These are phyloP conservation scores for Allobates femoralis DNA, from an alignment of 2,797 vertebrate genomes.

Conservation along the genomic window DNA sequence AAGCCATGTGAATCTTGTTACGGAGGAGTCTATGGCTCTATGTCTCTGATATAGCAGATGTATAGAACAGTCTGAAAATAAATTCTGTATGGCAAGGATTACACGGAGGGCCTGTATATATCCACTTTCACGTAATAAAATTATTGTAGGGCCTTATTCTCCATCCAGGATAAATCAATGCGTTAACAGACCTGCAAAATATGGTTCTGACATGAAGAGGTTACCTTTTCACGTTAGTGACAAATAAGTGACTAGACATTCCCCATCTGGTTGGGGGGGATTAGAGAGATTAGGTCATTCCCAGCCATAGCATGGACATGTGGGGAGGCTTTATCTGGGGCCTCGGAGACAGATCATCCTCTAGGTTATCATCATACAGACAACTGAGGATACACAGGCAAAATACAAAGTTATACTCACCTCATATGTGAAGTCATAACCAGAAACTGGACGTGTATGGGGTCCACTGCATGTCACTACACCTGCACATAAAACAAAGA, in stretches of 20 bases:
- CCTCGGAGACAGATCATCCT: slow-evolving; percentile 25
- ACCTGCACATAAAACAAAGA: slow-evolving; percentile 37
- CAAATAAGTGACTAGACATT: slow-evolving; percentile 44
- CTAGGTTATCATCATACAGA: neutral
- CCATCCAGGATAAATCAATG: neutral
- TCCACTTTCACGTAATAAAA: neutral
- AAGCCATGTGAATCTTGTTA: slow-evolving; percentile 37
- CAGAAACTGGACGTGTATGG: slow-evolving; percentile 23
- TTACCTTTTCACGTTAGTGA: slow-evolving; percentile 22
- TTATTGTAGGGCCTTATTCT: neutral
- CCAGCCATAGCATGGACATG: slow-evolving; percentile 7
- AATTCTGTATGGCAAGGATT: neutral
- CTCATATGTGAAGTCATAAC: slow-evolving; percentile 57
- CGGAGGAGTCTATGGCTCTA: neutral
- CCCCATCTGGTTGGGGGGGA: slow-evolving; percentile 52
- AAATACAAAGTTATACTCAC: slow-evolving; percentile 27
- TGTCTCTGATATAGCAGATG: neutral
- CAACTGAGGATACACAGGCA: slow-evolving; percentile 40
- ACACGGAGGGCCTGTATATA: neutral
- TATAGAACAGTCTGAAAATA: neutral
- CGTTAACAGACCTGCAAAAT: neutral
- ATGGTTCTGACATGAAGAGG: neutral
- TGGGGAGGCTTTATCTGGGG: slow-evolving; percentile 10
- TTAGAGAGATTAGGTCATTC: slow-evolving; percentile 53
- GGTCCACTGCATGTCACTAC: slow-evolving; percentile 44